These are phyloP conservation scores for Eledona agricola DNA, from an alignment of 2,888 invertebrate genomes.

Conservation along the genomic window DNA sequence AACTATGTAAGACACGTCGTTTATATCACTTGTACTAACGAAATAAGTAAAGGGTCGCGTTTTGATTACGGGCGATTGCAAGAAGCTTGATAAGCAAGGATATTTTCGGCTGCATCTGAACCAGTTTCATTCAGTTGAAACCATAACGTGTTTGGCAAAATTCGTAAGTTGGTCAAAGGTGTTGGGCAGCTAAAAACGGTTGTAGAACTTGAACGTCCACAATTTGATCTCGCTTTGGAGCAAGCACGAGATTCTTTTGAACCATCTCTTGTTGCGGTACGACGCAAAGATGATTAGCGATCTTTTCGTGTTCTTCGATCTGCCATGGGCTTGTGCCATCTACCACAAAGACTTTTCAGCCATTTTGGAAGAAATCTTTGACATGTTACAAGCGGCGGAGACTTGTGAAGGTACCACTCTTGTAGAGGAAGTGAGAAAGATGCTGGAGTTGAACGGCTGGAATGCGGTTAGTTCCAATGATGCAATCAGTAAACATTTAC, in stretches of 20 bases:
- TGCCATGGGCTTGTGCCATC: slow-evolving; percentile 72
- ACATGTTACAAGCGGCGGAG: slow-evolving; percentile 42
- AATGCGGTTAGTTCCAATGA: slow-evolving; percentile 46
- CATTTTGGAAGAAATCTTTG: slow-evolving; percentile 37
- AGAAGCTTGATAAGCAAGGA: slow-evolving; percentile 58
- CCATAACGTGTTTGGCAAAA: slow-evolving; percentile 70
- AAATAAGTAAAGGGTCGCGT: slow-evolving; percentile 64
- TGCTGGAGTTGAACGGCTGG: slow-evolving; percentile 52
- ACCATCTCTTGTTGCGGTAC: slow-evolving; percentile 71
- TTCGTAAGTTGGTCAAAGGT: too few relatives aligned
- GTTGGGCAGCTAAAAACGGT: slow-evolving; percentile 8
- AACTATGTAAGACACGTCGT: slow-evolving; percentile 50
- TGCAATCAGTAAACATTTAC: slow-evolving; percentile 3
- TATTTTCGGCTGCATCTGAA: slow-evolving; percentile 72
- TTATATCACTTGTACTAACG: not conserved
- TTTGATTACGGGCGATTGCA: slow-evolving; percentile 66
- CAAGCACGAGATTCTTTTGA: slow-evolving; percentile 76
- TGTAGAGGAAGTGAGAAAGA: slow-evolving; percentile 49
- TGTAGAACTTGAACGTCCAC: slow-evolving; percentile 66
- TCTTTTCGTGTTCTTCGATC: slow-evolving; percentile 72
- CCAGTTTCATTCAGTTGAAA: slow-evolving; percentile 66
- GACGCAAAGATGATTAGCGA: slow-evolving; percentile 71
- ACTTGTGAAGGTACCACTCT: slow-evolving; percentile 43
- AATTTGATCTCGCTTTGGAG: slow-evolving; percentile 74
- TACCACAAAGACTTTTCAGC: slow-evolving; percentile 65